A percentile compares a stretch with the other conserved stretches of the same genome.
These are phyloP conservation scores for Chironomus tepperi DNA, from an alignment of 1,140 invertebrate genomes.

Conservation along the genomic window DNA sequence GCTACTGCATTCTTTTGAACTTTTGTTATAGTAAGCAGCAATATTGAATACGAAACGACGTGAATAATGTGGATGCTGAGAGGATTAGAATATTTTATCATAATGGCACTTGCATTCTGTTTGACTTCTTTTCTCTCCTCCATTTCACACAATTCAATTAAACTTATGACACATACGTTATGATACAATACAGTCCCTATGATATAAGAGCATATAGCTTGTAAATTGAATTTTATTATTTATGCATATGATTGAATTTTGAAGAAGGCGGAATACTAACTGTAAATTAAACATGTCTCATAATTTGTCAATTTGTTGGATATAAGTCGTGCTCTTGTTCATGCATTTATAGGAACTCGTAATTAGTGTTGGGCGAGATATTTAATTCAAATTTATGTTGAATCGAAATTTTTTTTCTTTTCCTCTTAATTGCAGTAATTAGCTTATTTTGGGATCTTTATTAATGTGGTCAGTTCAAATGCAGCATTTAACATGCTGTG, in stretches of 20 bases:
- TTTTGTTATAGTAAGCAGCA: too few species aligned
- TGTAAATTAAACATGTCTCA: not conserved
- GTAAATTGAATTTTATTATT: not conserved
- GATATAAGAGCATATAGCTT: not conserved
- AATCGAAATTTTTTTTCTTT: not conserved
- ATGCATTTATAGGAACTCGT: not conserved
- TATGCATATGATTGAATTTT: not conserved
- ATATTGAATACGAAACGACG: too few species aligned
- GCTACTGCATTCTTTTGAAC: too few species aligned
- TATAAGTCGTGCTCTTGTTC: not conserved
- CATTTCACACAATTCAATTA: too few species aligned
- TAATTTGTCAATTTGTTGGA: not conserved
- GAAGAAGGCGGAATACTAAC: not conserved
- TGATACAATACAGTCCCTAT: too few species aligned
- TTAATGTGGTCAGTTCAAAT: not conserved
- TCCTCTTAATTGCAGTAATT: not conserved
- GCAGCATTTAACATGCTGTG: not conserved
- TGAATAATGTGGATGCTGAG: too few species aligned
- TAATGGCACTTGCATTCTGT: slow-evolving; percentile 8
- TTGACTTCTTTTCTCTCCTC: not conserved
- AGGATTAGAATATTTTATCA: slow-evolving; percentile 20
- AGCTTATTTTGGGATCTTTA: not conserved
- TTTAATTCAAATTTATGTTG: too few species aligned
- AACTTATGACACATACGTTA: too few species aligned
- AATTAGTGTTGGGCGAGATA: too few species aligned